Evolutionary conservation across 2,113 vertebrate species (phyloP).

Genomic region (Coptodon rendalli): DNA sequence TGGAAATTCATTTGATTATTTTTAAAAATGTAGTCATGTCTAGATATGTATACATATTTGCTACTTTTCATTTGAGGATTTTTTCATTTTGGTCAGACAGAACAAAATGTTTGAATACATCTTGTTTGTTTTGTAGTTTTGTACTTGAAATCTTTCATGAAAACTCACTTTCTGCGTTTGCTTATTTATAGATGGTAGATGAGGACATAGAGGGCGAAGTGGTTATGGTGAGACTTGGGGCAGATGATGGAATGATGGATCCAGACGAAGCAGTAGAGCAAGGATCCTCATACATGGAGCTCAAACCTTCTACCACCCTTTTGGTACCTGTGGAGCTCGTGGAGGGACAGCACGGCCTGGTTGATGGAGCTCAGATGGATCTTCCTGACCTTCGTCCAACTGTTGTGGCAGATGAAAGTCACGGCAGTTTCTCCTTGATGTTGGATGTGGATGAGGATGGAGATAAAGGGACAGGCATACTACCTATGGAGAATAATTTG

Average conservation of each 20-base stretch:
- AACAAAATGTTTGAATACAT: neutral
- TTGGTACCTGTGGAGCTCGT: conserved; percentile 72
- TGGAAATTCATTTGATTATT: neutral
- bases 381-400: conserved; percentile 59
- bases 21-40: neutral
- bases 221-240: conserved; percentile 60
- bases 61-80: neutral
- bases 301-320: conserved; percentile 70
- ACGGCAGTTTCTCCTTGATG: conserved; percentile 82
- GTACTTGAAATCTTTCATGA: neutral
- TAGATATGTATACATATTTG: neutral
- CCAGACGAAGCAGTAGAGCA: conserved; percentile 48
- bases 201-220: conserved; percentile 57
- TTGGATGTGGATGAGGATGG: conserved; percentile 79
- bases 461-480: neutral
- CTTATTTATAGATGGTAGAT: conserved; percentile 44
- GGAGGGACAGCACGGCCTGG: conserved; percentile 67
- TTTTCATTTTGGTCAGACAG: neutral
- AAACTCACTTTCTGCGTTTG: neutral
- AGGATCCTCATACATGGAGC: conserved; percentile 62
- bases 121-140: neutral
- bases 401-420: conserved; percentile 62
- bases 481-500: conserved; percentile 15
- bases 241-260: conserved; percentile 14
- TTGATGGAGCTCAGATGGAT: conserved; percentile 57